These are phyloP conservation scores for Panurus biarmicus DNA, from an alignment of 2,113 vertebrate species.

Conservation along the genomic window DNA sequence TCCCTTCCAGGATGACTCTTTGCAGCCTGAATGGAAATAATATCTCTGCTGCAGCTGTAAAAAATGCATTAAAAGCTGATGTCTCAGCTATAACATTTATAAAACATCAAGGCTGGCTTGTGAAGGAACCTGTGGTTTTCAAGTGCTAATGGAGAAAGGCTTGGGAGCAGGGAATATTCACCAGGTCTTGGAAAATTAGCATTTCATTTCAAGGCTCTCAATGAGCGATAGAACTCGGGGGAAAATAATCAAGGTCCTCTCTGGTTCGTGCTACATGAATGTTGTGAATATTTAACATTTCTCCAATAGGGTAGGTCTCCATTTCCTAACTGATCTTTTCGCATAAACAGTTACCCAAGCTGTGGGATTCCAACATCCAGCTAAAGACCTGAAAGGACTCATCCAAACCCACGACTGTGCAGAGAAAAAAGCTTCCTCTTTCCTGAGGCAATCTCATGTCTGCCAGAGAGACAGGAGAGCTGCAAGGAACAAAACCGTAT, in stretches of 20 bases:
- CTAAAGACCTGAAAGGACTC: background rate
- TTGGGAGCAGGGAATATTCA: background rate
- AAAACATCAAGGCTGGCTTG: conserved; percentile 42
- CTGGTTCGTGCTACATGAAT: background rate
- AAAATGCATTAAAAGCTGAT: conserved; percentile 2
- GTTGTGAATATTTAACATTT: conserved; percentile 9
- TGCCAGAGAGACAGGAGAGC: background rate
- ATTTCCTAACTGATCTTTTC: background rate
- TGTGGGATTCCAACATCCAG: background rate
- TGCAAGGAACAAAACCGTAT: background rate
- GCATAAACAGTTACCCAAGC: background rate
- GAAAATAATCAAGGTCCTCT: background rate
- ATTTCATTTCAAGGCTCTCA: background rate
- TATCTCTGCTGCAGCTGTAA: background rate
- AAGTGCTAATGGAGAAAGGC: background rate
- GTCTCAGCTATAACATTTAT: conserved; percentile 17
- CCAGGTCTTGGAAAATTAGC: background rate
- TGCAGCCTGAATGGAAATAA: background rate
- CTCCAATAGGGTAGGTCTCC: background rate
- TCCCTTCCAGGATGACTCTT: background rate
- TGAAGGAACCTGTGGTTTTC: conserved; percentile 1
- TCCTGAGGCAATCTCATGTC: background rate
- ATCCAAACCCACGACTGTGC: background rate
- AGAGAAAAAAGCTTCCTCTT: background rate
- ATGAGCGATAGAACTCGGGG: rapidly evolving